Percentiles rank a stretch among this genome's conserved stretches.
phyloP scores from a whole-genome alignment of 2,797 vertebrate genomes.

The Cossypha heuglini region DNA sequence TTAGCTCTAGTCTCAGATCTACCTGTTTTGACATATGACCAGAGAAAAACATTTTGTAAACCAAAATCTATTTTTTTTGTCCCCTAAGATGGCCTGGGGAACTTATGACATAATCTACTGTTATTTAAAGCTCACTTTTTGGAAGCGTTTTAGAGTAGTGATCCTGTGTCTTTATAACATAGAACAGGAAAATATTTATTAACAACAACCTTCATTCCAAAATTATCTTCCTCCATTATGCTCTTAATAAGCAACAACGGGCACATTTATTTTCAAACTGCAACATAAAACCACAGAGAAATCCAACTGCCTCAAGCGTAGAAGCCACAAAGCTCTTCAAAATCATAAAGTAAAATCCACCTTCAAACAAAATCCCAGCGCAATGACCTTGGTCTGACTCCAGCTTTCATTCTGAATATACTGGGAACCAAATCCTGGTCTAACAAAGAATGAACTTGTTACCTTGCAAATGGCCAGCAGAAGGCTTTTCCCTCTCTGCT shows the following conservation, averaged over 20 bases:
- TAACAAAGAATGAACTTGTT: constrained; percentile 18
- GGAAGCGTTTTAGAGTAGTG: background rate
- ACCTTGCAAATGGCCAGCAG: background rate
- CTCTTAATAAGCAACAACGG: background rate
- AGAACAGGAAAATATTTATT: background rate
- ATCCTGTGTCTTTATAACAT: background rate
- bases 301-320: constrained; percentile 12
- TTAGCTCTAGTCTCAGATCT: background rate
- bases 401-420: constrained; percentile 13
- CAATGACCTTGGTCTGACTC: constrained; percentile 17
- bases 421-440: constrained; percentile 14
- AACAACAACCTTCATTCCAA: background rate
- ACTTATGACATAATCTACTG: background rate
- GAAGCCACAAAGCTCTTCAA: constrained; percentile 38
- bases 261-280: constrained; percentile 39
- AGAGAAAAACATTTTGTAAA: background rate
- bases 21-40: background rate
- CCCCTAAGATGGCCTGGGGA: background rate
- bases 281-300: constrained; percentile 29
- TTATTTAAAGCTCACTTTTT: background rate
- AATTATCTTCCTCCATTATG: constrained; percentile 32
- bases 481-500: background rate
- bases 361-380: constrained; percentile 42
- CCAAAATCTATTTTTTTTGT: background rate
- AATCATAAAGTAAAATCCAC: constrained; percentile 26